Conservation (phyloP, 2,888 invertebrate species). For the Ypsolopha sequella region DNA sequence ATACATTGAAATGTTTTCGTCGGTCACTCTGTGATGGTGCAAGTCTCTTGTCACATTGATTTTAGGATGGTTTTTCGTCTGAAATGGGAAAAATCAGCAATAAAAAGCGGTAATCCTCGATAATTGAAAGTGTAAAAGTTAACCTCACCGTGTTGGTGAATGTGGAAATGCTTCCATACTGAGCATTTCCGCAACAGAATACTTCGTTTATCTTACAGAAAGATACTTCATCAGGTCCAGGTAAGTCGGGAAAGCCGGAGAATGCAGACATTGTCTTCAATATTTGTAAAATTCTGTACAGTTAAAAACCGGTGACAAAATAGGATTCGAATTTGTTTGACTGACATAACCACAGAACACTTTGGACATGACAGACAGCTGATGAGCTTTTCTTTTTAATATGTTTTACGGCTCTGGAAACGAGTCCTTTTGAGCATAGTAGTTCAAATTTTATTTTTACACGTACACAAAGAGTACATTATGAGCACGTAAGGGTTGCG, state of each 20-base stretch:
- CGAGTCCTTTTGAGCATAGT: no score
- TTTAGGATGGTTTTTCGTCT: slow-evolving; percentile 77
- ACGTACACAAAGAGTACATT: no score
- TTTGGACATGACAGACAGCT: not conserved
- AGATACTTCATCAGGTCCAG: slow-evolving; percentile 64
- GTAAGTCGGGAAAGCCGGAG: slow-evolving; percentile 62
- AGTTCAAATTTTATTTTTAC: no score
- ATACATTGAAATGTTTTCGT: slow-evolving; percentile 70
- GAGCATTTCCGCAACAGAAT: slow-evolving; percentile 68
- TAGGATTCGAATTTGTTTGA: not conserved
- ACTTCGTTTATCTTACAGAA: slow-evolving; percentile 75
- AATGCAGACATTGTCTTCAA: slow-evolving; percentile 54
- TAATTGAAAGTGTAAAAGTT: slow-evolving; percentile 13
- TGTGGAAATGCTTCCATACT: slow-evolving; percentile 66
- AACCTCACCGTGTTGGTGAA: slow-evolving; percentile 73
- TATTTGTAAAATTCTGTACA: not conserved
- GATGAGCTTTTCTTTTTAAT: not conserved
- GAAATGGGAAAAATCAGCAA: slow-evolving; percentile 17
- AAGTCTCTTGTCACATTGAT: slow-evolving; percentile 77
- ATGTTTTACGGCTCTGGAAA: not conserved
- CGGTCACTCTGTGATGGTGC: slow-evolving; percentile 65
- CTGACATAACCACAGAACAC: not conserved
- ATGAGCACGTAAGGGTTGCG: no score
- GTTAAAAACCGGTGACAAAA: not conserved
- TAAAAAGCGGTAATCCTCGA: not conserved